Percentiles rank a stretch among this genome's conserved stretches.
Evolutionary conservation across 2,797 vertebrate species (phyloP).

Genomic region (Anolis apletophallus): DNA sequence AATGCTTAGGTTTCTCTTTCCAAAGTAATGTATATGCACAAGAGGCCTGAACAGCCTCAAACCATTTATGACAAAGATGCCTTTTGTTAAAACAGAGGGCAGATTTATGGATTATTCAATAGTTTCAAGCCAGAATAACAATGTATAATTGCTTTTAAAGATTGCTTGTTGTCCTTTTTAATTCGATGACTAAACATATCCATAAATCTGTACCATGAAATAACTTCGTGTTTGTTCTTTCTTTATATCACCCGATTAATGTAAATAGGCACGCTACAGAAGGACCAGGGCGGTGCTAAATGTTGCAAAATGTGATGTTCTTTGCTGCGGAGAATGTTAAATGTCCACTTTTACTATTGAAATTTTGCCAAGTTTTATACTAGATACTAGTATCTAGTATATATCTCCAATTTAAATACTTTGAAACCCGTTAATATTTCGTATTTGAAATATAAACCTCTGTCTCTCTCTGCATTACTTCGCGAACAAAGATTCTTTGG

Average conservation of each 20-base stretch:
- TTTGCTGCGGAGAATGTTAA: not conserved
- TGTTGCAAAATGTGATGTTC: slow-evolving; percentile 9
- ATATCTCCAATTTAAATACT: too few relatives aligned
- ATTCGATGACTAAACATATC: slow-evolving; percentile 15
- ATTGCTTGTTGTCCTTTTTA: slow-evolving; percentile 1
- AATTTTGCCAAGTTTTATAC: not conserved
- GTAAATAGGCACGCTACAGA: not conserved
- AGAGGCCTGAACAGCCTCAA: not conserved
- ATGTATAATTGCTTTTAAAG: slow-evolving; percentile 31
- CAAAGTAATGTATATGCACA: slow-evolving; percentile 18
- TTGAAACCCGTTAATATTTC: too few relatives aligned
- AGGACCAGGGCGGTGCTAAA: not conserved
- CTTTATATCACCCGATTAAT: slow-evolving; percentile 1
- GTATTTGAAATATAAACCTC: too few relatives aligned
- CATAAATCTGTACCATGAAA: slow-evolving; percentile 12
- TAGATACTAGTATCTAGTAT: too few relatives aligned
- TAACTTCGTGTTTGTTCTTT: not conserved
- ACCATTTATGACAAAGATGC: slow-evolving; percentile 28
- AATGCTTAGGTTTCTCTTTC: slow-evolving; percentile 22
- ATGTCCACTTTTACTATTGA: not conserved
- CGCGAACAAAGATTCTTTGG: too few relatives aligned
- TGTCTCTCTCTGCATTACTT: too few relatives aligned
- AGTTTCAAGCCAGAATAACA: not conserved
- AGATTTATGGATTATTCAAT: slow-evolving; percentile 23
- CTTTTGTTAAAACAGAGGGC: slow-evolving; percentile 7